Evolutionary conservation across 2,797 vertebrate genomes (phyloP).

Genomic region (Darevskia mixta): DNA sequence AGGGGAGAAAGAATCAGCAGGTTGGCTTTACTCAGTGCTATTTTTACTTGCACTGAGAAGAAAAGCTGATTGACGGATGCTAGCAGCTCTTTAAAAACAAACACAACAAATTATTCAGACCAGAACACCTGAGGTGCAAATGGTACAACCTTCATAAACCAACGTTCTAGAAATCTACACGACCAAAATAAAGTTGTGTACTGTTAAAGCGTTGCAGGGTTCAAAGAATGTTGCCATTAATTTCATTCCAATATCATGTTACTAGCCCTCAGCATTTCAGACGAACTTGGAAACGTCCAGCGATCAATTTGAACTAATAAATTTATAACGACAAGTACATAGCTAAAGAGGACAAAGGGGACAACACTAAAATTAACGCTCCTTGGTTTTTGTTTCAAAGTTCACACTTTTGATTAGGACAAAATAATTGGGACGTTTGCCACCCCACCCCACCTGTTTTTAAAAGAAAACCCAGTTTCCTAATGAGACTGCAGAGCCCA

Average conservation of each 20-base stretch:
- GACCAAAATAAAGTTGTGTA: background rate
- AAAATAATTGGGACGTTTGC: no score
- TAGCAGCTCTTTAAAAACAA: constrained; percentile 1
- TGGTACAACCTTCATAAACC: background rate
- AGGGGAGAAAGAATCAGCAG: background rate
- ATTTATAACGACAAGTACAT: background rate
- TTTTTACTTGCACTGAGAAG: background rate
- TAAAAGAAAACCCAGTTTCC: background rate
- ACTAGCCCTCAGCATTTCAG: background rate
- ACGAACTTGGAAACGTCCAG: background rate
- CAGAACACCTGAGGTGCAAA: background rate
- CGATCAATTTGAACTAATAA: background rate
- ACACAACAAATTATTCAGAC: background rate
- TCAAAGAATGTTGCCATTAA: background rate
- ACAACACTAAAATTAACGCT: background rate
- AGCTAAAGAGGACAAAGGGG: background rate
- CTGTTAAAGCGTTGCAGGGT: background rate
- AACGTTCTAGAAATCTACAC: background rate
- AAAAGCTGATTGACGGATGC: background rate
- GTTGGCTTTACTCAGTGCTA: no score
- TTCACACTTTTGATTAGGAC: background rate
- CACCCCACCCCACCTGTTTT: background rate
- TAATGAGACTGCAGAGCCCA: background rate
- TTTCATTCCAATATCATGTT: no score
- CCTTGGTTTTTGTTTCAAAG: background rate